Conservation (phyloP, 92 coral and sea anemone genomes). For the Porites divaricata region DNA sequence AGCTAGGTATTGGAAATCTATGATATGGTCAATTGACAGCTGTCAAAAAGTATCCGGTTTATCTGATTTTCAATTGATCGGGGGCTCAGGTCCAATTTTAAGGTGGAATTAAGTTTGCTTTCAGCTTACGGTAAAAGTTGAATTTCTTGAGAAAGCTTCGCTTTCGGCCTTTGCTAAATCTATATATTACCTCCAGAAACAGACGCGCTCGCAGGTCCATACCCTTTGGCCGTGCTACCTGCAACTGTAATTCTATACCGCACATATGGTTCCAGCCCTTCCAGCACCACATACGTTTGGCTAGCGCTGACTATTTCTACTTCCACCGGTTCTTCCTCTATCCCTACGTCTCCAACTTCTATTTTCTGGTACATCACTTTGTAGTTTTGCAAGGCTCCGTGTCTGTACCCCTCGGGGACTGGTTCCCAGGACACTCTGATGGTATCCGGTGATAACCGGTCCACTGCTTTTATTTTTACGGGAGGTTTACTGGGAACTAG, state of each 20-base stretch:
- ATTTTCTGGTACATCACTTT: conserved; percentile 49
- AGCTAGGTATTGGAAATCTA: too few species aligned
- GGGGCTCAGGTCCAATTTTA: too few species aligned
- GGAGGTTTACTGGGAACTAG: conserved; percentile 79
- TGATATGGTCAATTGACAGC: too few species aligned
- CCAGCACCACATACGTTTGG: not conserved
- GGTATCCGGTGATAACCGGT: conserved; percentile 57
- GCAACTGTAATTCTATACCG: conserved; percentile 60
- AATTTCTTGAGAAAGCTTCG: too few species aligned
- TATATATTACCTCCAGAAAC: conserved; percentile 47
- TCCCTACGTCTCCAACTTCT: conserved; percentile 1
- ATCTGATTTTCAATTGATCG: too few species aligned
- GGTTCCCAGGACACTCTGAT: conserved; percentile 66
- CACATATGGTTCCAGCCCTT: conserved; percentile 42
- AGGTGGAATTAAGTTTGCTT: too few species aligned
- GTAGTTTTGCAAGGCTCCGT: conserved; percentile 58
- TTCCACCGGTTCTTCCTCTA: conserved; percentile 21
- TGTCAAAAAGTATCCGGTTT: too few species aligned
- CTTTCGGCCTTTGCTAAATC: too few species aligned
- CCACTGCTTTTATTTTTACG: conserved; percentile 46
- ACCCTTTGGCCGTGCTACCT: conserved; percentile 69
- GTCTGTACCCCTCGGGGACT: conserved; percentile 49
- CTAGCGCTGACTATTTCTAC: not conserved
- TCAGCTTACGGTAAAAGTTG: too few species aligned
- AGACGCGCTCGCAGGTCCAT: conserved; percentile 1